phyloP scores from a whole-genome alignment of 1,140 invertebrate species.

The Anadara kagoshimensis region DNA sequence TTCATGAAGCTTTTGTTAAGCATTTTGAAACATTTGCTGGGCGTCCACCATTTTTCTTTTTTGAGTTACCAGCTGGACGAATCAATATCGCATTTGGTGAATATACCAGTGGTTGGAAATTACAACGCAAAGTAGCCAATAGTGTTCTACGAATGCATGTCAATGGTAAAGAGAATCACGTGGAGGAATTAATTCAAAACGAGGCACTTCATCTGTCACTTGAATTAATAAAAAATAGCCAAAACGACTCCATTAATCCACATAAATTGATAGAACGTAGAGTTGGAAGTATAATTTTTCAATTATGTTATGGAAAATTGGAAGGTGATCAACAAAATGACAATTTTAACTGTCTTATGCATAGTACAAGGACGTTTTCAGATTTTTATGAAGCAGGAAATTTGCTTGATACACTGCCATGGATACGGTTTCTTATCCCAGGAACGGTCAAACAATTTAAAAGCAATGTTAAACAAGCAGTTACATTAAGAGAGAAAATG shows the following conservation, averaged over 20 bases:
- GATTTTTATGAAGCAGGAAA: constrained; percentile 24
- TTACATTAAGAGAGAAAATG: not conserved
- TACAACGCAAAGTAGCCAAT: constrained; percentile 36
- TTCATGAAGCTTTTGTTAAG: not conserved
- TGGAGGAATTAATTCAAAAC: constrained; percentile 33
- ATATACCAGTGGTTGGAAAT: constrained; percentile 30
- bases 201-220: constrained; percentile 14
- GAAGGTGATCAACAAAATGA: constrained; percentile 24
- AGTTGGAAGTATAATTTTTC: constrained; percentile 35
- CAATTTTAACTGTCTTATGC: constrained; percentile 19
- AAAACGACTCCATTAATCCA: constrained; percentile 28
- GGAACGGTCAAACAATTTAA: not conserved
- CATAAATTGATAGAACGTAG: constrained; percentile 4
- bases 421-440: constrained; percentile 26
- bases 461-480: not conserved
- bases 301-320: constrained; percentile 35
- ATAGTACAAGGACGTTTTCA: constrained; percentile 6
- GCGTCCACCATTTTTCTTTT: constrained; percentile 41
- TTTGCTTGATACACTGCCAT: constrained; percentile 39
- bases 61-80: not conserved
- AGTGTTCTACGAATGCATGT: constrained; percentile 32
- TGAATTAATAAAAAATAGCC: constrained; percentile 8
- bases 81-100: constrained; percentile 24
- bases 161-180: constrained; percentile 24
- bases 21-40: constrained; percentile 43